Evolutionary conservation across 2,888 invertebrate species (phyloP).

Genomic region (Ectobius pallidus): DNA sequence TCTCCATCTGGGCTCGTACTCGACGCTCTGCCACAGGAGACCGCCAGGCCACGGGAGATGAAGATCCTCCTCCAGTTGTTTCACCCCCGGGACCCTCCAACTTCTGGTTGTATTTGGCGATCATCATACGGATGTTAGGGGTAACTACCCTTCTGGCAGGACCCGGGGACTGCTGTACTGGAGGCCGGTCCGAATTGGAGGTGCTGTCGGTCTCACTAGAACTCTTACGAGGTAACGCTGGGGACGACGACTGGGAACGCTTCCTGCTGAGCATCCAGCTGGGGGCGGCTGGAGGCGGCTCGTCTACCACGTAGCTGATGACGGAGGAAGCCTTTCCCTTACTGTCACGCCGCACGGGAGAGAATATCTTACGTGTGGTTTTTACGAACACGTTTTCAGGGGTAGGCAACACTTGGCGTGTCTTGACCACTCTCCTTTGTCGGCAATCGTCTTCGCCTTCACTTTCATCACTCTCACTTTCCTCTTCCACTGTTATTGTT

Average conservation of each 20-base stretch:
- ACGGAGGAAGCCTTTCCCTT: conserved; percentile 61
- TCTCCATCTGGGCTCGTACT: conserved; percentile 59
- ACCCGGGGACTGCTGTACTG: conserved; percentile 65
- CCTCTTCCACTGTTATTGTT: not conserved
- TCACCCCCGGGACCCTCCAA: conserved; percentile 54
- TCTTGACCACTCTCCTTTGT: conserved; percentile 48
- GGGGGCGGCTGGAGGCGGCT: conserved; percentile 48
- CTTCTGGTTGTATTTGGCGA: conserved; percentile 71
- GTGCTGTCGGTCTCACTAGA: not conserved
- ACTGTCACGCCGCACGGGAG: conserved; percentile 68
- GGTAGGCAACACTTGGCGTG: conserved; percentile 42
- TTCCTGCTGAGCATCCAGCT: conserved; percentile 43
- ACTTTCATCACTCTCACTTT: not conserved
- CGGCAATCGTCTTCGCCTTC: not conserved
- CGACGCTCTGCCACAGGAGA: conserved; percentile 68
- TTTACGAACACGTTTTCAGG: conserved; percentile 74
- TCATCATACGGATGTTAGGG: conserved; percentile 73
- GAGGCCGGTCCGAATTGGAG: conserved; percentile 50
- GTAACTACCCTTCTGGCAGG: conserved; percentile 57
- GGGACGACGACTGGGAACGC: conserved; percentile 45
- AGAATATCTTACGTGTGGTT: conserved; percentile 80
- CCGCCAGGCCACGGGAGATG: conserved; percentile 68
- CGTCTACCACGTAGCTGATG: conserved; percentile 58
- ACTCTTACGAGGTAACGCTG: conserved; percentile 41
- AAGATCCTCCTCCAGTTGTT: conserved; percentile 59